phyloP scores from a whole-genome alignment of 2,888 invertebrate species.

The Lasioglossum malachurum region DNA sequence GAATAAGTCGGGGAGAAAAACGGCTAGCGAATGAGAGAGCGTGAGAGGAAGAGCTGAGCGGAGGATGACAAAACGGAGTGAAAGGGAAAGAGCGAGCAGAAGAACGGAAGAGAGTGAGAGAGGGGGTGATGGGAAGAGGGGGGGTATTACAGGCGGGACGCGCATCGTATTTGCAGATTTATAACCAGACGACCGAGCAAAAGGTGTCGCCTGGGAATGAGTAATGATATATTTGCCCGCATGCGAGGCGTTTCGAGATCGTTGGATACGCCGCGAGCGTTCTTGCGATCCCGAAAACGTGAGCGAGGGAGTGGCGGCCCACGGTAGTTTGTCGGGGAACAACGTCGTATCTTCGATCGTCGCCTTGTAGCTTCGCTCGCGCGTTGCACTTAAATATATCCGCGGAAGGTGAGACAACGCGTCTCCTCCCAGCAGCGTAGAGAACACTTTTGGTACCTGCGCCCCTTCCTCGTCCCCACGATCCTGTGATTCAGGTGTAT shows the following conservation, averaged over 20 bases:
- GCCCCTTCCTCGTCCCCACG: not conserved
- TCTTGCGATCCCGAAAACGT: slow-evolving; percentile 70
- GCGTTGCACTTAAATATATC: slow-evolving; percentile 20
- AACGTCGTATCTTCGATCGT: slow-evolving; percentile 69
- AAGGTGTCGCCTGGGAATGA: slow-evolving; percentile 76
- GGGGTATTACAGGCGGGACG: slow-evolving; percentile 36
- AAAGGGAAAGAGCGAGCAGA: not conserved
- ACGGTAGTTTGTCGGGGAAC: slow-evolving; percentile 70
- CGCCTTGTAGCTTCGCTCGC: slow-evolving; percentile 14
- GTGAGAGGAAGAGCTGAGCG: not conserved
- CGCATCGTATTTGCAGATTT: slow-evolving; percentile 73
- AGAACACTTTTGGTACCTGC: slow-evolving; percentile 2
- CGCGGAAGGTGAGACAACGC: slow-evolving; percentile 6
- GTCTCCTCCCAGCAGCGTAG: not conserved
- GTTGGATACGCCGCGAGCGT: slow-evolving; percentile 66
- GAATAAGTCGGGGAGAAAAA: slow-evolving; percentile 35
- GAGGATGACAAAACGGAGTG: slow-evolving; percentile 26
- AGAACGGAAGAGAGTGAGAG: not conserved
- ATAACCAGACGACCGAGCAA: slow-evolving; percentile 72
- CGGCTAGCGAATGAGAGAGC: not conserved
- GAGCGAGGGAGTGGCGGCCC: slow-evolving; percentile 50
- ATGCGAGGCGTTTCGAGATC: slow-evolving; percentile 74
- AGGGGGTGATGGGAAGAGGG: too few relatives aligned
- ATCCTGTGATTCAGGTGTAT: not conserved
- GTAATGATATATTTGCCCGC: slow-evolving; percentile 77